Conservation (phyloP, 1,140 invertebrate genomes). For the Drosophila erecta region DNA sequence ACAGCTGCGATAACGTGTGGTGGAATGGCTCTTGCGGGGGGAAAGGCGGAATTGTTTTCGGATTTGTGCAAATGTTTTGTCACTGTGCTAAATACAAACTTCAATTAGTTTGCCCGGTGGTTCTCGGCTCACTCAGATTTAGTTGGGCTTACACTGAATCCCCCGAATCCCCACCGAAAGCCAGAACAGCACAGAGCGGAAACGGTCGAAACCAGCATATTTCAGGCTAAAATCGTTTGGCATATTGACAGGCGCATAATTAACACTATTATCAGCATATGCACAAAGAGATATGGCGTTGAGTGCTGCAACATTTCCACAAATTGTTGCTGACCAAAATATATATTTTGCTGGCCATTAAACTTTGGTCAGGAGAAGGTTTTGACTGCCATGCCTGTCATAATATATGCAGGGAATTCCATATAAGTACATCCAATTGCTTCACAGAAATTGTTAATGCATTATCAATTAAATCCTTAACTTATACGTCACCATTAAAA, state of each 20-base stretch:
- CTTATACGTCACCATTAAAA: constrained; percentile 15
- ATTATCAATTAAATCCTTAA: constrained; percentile 1
- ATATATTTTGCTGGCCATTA: constrained; percentile 60
- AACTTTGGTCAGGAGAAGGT: constrained; percentile 56
- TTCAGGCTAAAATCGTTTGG: constrained; percentile 63
- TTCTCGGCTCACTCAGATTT: constrained; percentile 20
- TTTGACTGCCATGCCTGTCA: constrained; percentile 60
- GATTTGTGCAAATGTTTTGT: constrained; percentile 66
- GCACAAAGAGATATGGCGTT: constrained; percentile 20
- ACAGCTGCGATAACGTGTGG: constrained; percentile 52
- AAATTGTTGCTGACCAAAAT: constrained; percentile 32
- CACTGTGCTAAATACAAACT: constrained; percentile 65
- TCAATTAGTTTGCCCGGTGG: constrained; percentile 61
- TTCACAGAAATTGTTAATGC: constrained; percentile 3
- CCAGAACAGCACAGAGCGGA: constrained; percentile 4
- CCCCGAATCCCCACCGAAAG: constrained; percentile 17
- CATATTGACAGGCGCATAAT: constrained; percentile 78
- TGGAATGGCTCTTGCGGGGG: constrained; percentile 36
- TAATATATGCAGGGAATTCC: constrained; percentile 16
- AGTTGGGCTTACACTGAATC: constrained; percentile 27
- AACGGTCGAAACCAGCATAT: constrained; percentile 35
- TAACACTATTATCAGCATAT: constrained; percentile 75
- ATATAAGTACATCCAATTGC: not conserved
- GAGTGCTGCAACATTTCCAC: constrained; percentile 27
- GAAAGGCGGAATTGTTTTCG: constrained; percentile 40